Base-by-base conservation (phyloP, 2,888 invertebrate genomes). In the Tipula unca region DNA sequence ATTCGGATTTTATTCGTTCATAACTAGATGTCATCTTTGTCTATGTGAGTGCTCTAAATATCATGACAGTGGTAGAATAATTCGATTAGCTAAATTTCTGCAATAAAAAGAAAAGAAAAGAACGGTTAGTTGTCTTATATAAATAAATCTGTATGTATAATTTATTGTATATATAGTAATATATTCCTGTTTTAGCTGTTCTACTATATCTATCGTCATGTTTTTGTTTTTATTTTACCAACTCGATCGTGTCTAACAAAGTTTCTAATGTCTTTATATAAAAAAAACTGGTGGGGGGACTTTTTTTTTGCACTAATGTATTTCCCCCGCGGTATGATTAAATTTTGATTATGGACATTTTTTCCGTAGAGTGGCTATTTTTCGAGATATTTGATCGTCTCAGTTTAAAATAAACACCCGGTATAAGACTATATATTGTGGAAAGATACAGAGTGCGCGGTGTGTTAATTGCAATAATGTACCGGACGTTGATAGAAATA, bases 1-100 rank as follows among this genome's bases (percentile, higher is more conserved):
- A 97, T 88, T 94, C 93, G 89, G 94, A 93, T 91, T 95, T 95
- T 88, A 97, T 95, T 87, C 95, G 94, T 91, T 97, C 97, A 93
- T 95, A 97, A 87, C 90, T 90, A 85, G 91, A 89, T 86, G 90
- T 90, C 91, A 91, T 91, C 36, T 39, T 86, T 85, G 20, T 35
- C 20, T 84, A 36, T 69, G 69, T 69, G 1, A 69, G 32, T 29
- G n/a, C n/a, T 32, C 32, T 83, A 32, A 83, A 32, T 83, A 32
- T 32, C 83, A 83, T 83, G 83, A 83, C 83, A 35, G 10, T 32
- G n/a, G 32, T 8, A 32, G n/a, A 83, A n/a, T 83, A 25, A 69
- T 83, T 83, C 17, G 83, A 10, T 83, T 32, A n/a, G 32, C 35
- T 32, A n/a, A n/a, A 32, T 32, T 17, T 83, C 83, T 83, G 83